Evolutionary conservation across 2,113 vertebrate genomes (phyloP).

Genomic region (Todiramphus saurophagus): DNA sequence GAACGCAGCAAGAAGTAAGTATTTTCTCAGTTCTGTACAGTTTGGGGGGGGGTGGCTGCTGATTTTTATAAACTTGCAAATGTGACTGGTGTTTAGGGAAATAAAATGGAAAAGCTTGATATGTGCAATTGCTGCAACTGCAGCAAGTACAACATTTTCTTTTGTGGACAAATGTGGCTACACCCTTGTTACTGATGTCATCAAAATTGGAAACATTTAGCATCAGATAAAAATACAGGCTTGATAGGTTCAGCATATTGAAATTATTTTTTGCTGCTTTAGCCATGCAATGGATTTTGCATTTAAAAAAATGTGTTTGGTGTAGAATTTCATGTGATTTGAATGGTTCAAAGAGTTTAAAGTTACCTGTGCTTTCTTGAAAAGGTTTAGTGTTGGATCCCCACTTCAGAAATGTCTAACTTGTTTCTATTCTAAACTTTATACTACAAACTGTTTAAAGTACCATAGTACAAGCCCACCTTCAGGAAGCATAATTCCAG

Average conservation of each 20-base stretch:
- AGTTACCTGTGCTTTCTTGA: background rate
- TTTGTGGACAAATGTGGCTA: background rate
- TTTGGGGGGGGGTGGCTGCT: background rate
- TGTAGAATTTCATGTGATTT: background rate
- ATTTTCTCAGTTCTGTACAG: background rate
- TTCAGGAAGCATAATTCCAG: background rate
- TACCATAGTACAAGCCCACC: background rate
- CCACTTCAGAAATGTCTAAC: background rate
- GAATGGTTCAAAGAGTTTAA: background rate
- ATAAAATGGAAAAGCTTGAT: background rate
- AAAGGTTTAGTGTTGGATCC: background rate
- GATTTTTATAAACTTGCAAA: background rate
- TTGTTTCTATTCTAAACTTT: background rate
- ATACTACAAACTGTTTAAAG: background rate
- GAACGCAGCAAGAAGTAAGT: slow-evolving; percentile 95
- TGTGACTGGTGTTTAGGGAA: background rate
- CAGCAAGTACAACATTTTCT: background rate
- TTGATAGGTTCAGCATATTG: background rate
- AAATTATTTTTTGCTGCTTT: background rate
- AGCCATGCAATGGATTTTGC: background rate
- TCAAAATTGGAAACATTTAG: background rate
- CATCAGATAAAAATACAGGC: background rate
- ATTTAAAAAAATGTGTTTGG: background rate
- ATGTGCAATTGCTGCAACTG: background rate
- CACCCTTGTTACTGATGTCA: background rate